Conservation (phyloP, 2,113 vertebrate species). For the Calidris pygmaea region DNA sequence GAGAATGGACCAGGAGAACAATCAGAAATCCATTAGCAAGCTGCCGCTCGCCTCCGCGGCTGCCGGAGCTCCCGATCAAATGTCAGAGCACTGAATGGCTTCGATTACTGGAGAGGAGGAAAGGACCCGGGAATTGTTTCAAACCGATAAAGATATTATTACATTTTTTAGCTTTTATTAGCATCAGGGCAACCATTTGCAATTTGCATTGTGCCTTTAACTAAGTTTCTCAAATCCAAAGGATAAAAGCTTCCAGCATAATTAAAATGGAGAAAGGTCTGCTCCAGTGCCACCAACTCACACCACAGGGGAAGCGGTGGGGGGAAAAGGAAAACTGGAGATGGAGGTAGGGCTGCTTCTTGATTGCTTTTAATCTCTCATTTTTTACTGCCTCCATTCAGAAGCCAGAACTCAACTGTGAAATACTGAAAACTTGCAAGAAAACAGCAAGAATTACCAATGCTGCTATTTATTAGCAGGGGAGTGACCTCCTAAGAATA, state of each 20-base stretch:
- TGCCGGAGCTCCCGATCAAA: constrained; percentile 10
- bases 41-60: neutral
- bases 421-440: neutral
- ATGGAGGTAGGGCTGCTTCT: neutral
- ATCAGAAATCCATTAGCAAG: constrained; percentile 65
- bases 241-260: neutral
- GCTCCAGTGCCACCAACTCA: neutral
- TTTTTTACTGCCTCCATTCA: neutral
- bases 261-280: neutral
- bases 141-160: neutral
- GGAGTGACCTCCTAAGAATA: neutral
- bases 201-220: neutral
- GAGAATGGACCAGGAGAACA: constrained; percentile 30
- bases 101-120: neutral
- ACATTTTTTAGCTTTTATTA: constrained; percentile 16
- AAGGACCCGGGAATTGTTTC: neutral
- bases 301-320: neutral
- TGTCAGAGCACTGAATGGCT: neutral
- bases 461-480: neutral
- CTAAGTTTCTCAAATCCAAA: neutral
- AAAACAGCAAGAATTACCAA: neutral
- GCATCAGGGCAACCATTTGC: neutral
- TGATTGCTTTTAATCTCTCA: neutral
- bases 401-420: neutral
- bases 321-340: neutral